Base-by-base conservation (phyloP, 2,113 vertebrate genomes). In the Euleptes europaea region DNA sequence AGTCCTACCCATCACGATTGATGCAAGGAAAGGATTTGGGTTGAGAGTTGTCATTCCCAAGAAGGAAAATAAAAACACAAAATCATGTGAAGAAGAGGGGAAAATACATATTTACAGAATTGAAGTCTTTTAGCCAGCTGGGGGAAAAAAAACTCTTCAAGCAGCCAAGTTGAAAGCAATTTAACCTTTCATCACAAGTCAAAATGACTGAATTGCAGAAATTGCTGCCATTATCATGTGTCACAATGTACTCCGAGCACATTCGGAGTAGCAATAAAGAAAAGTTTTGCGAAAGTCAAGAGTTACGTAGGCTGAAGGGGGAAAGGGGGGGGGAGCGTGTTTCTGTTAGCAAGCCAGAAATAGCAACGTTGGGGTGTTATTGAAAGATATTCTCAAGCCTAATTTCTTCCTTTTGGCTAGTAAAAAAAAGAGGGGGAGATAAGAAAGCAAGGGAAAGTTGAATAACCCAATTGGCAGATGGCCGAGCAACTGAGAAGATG, bases 161-260 rank as follows among this genome's bases (percentile, higher is more conserved):
- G 11, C 79, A 74, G 26, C 47, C 26, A 42, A 73, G 67, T 51
- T 78, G 74, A 85, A 87, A 86, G 71, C n/a, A 78, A 88, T 73
- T 92, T 88, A 88, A 78, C 69, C 88, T 92, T 89, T 91, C 82
- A 89, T 66, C 79, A 47, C 70, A 57, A 84, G 40, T 78, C 63
- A 79, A 75, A 89, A 78, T 57, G 51, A 89, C 21, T 26, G 63
- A 85, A 85, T 74, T 87, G 76, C 35, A 81, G 42, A 57, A 88
- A 89, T 35, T 31, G 72, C 10, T 88, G 63, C 49, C 70, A 82
- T 93, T 89, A 92, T 57, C 40, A 67, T 57, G 10, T 83, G 54
- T 80, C 63, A 70, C 82, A 89, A 90, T 3, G 35, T 4, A 77
- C 19, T 88, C 7, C 1, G 80, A 80, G 35, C 0, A 84, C 42